Evolutionary conservation across 2,888 invertebrate genomes (phyloP), one percentile per base, ranked within the genome.

Genomic region (Altica lythri): DNA sequence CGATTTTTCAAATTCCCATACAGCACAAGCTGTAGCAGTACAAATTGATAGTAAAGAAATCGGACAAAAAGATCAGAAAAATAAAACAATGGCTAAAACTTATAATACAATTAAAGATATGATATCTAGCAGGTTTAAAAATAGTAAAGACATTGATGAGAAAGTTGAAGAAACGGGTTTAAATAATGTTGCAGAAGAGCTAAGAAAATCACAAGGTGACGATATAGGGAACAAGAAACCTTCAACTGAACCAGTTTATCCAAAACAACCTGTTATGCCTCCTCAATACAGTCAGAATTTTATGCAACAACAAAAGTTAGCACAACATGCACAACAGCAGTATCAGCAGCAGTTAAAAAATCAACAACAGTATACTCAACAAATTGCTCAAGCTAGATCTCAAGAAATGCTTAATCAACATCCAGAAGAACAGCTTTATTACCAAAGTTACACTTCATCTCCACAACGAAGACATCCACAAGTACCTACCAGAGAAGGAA

Each of bases 51-150:
- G 78, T 1, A 84, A 83, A 69, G 65, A 66, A 8, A 51, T 45
- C 22, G 9, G 13, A 6, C 57, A 59, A 14, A 71, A 73, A 57
- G 83, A 83, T 63, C 78, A 81, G 1, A 80, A 83, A 49, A 77
- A 80, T 38, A 72, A 87, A 72, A 83, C 87, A n/a, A 83, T 88
- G 53, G 85, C 86, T 37, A 87, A 89, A 75, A 90, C 90, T 0
- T 90, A 90, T 70, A 87, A 90, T 72, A 89, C 90, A 2, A 82
- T 90, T 57, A 90, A 89, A 79, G 90, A 90, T 68, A 88, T 90
- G 81, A 89, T 90, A 70, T 89, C 89, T 14, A 89, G 86, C 72
- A 83, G 86, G 68, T 90, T 90, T 73, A 87, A 87, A 67, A 84
- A 80, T 64, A 83, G 82, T 32, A 80, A 78, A 49, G 83, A 83